A percentile compares a stretch with the other conserved stretches of the same genome.
phyloP scores from a whole-genome alignment of 2,113 vertebrate species.

The Corythoichthys intestinalis region DNA sequence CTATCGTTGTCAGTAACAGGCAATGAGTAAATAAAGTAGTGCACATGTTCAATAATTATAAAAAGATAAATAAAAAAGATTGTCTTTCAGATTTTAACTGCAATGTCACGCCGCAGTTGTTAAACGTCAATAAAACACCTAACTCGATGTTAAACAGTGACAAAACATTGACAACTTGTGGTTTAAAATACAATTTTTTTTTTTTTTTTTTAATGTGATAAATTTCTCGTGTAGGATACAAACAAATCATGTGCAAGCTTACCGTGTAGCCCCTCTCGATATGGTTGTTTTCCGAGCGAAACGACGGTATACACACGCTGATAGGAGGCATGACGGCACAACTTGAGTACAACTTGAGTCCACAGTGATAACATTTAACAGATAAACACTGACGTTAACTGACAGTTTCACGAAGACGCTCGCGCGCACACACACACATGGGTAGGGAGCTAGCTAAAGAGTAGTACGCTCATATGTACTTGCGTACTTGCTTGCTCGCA shows the following conservation, averaged over 20 bases:
- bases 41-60: no score
- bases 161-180: not conserved
- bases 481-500: not conserved
- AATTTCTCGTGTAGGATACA: not conserved
- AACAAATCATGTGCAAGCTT: constrained; percentile 47
- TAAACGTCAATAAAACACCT: not conserved
- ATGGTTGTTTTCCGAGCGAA: constrained; percentile 86
- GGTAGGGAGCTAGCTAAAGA: constrained; percentile 42
- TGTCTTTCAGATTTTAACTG: no score
- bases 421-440: not conserved
- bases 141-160: not conserved
- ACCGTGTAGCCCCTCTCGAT: constrained; percentile 92
- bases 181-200: not conserved
- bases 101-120: not conserved
- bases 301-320: constrained; percentile 88
- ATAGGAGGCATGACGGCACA: constrained; percentile 63
- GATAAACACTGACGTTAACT: not conserved
- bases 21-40: no score
- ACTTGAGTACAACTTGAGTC: not conserved
- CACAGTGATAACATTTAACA: not conserved
- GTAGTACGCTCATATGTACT: constrained; percentile 7
- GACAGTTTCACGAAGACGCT: not conserved
- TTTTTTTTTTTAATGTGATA: not conserved
- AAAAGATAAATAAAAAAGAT: no score
- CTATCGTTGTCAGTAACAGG: no score